A percentile compares a stretch with the other conserved stretches of the same genome.
phyloP scores from a whole-genome alignment of 2,113 vertebrate genomes.

The Prunella himalayana region DNA sequence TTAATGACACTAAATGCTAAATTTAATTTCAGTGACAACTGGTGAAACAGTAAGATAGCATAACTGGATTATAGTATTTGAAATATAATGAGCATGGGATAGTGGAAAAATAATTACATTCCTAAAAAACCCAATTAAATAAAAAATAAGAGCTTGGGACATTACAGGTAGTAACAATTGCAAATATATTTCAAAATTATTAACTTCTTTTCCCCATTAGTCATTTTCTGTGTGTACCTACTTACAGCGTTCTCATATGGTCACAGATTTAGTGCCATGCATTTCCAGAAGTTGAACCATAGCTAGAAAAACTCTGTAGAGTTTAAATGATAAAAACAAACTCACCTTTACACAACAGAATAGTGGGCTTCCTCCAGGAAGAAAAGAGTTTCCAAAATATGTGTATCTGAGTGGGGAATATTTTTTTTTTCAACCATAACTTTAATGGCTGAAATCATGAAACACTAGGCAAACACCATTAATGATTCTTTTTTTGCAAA shows the following conservation, averaged over 20 bases:
- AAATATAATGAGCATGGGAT: not conserved
- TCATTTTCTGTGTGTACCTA: not conserved
- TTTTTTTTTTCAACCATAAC: not conserved
- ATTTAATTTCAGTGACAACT: not conserved
- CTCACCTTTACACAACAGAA: not conserved
- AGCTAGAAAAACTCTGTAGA: not conserved
- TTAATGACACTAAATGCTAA: not conserved
- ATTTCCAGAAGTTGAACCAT: not conserved
- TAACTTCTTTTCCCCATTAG: not conserved
- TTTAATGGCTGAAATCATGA: not conserved
- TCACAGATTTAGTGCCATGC: not conserved
- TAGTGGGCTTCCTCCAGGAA: not conserved
- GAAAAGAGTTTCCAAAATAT: not conserved
- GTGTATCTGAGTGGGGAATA: not conserved
- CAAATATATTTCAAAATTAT: not conserved
- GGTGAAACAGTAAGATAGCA: not conserved
- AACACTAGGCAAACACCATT: not conserved
- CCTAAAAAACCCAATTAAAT: not conserved
- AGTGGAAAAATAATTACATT: not conserved
- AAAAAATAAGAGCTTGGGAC: not conserved
- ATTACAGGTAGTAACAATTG: not conserved
- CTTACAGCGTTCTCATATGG: not conserved
- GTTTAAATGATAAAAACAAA: not conserved
- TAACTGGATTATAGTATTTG: not conserved
- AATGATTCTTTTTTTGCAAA: not conserved